Percentiles rank a stretch among this genome's conserved stretches.
These are phyloP conservation scores for Anastrepha ludens DNA, from an alignment of 1,140 invertebrate genomes.

Conservation along the genomic window DNA sequence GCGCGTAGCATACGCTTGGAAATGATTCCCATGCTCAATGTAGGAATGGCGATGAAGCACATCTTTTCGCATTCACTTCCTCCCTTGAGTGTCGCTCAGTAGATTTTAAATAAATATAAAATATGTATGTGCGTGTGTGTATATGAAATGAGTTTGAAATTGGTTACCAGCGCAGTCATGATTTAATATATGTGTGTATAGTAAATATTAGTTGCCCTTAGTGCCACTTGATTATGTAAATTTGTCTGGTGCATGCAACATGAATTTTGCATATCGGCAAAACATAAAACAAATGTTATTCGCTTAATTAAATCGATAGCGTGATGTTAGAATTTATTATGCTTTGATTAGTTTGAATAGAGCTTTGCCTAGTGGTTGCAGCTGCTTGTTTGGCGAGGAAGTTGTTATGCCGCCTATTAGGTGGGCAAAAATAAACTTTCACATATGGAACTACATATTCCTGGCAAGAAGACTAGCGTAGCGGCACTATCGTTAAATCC, in stretches of 20 bases:
- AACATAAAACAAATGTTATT: conserved; percentile 45
- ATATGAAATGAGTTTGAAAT: conserved; percentile 24
- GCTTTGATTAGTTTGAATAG: conserved; percentile 32
- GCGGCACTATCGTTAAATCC: too few relatives aligned
- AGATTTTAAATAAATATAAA: background rate
- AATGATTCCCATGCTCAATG: conserved; percentile 5
- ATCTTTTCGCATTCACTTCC: conserved; percentile 26
- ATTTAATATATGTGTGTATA: conserved; percentile 5
- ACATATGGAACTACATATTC: too few relatives aligned
- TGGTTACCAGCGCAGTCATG: background rate
- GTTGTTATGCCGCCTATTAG: too few relatives aligned
- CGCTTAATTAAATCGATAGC: conserved; percentile 52
- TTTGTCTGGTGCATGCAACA: conserved; percentile 32
- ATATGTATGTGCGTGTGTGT: background rate
- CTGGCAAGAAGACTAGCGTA: too few relatives aligned
- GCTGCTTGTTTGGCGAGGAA: too few relatives aligned
- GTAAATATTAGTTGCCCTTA: background rate
- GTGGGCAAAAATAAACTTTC: too few relatives aligned
- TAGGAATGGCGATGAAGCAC: background rate
- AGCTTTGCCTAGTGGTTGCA: background rate
- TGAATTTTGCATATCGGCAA: conserved; percentile 45
- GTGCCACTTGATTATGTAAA: background rate
- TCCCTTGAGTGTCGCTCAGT: background rate
- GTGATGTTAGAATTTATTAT: conserved; percentile 49
- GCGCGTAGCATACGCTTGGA: background rate